Percentiles rank a stretch among this genome's conserved stretches.
phyloP scores from a whole-genome alignment of 2,113 vertebrate genomes.

The Dendropsophus ebraccatus region DNA sequence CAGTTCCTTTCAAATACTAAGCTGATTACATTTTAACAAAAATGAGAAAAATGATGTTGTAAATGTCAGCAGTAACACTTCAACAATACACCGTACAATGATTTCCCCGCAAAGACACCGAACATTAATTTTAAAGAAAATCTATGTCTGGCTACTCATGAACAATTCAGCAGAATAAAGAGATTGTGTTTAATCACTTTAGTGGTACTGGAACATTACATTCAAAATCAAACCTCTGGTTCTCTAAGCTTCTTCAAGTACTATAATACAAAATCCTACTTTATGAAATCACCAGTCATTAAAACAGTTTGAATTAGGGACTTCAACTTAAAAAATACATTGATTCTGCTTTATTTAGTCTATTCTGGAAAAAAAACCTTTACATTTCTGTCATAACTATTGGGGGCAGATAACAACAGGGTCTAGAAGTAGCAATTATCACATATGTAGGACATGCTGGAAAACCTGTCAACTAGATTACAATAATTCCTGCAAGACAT shows the following conservation, averaged over 20 bases:
- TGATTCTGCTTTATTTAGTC: slow-evolving; percentile 5
- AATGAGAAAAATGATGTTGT: slow-evolving; percentile 43
- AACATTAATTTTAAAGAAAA: slow-evolving; percentile 48
- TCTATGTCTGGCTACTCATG: slow-evolving; percentile 29
- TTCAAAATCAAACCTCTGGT: slow-evolving; percentile 13
- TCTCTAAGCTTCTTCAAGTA: slow-evolving; percentile 21
- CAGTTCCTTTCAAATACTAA: slow-evolving; percentile 37
- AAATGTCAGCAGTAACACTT: slow-evolving; percentile 39
- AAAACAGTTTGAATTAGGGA: neutral
- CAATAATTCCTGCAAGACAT: neutral
- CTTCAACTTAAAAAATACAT: slow-evolving; percentile 14
- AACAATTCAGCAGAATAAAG: slow-evolving; percentile 48
- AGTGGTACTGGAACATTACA: slow-evolving; percentile 38
- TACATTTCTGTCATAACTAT: neutral
- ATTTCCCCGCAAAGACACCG: slow-evolving; percentile 40
- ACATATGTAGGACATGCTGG: neutral
- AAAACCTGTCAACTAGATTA: neutral
- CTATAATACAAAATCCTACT: slow-evolving; percentile 20
- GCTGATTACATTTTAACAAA: slow-evolving; percentile 54
- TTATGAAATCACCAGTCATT: slow-evolving; percentile 41
- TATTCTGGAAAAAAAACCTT: neutral
- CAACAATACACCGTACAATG: slow-evolving; percentile 52
- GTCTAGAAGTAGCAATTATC: neutral
- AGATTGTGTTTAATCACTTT: slow-evolving; percentile 48
- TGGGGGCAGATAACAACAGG: neutral